Percentiles rank a stretch among this genome's conserved stretches.
Evolutionary conservation across 2,888 invertebrate genomes (phyloP).

Genomic region (Philopedon plagiatum): DNA sequence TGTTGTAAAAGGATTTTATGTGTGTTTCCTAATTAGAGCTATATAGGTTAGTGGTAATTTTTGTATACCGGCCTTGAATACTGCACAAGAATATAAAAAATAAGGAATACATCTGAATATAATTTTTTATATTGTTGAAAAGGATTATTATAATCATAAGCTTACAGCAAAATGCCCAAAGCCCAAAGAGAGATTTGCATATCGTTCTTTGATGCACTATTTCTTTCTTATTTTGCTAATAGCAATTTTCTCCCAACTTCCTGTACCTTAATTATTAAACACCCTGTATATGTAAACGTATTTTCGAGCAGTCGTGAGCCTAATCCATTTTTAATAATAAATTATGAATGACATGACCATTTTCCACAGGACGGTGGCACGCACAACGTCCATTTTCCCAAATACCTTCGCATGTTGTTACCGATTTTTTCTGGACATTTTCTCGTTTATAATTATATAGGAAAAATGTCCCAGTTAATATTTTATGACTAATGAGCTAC

Average conservation of each 20-base stretch:
- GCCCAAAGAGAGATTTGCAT: no score
- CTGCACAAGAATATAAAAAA: no score
- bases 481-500: not conserved
- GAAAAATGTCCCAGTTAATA: conserved; percentile 2
- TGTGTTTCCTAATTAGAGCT: not conserved
- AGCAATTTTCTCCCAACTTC: no score
- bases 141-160: no score
- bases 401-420: conserved; percentile 25
- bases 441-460: not conserved
- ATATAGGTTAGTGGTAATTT: conserved; percentile 20
- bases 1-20: conserved; percentile 4
- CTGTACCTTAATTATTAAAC: no score
- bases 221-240: no score
- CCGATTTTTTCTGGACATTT: conserved; percentile 19
- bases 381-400: conserved; percentile 35
- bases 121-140: no score
- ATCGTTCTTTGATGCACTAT: no score
- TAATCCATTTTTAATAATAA: conserved; percentile 25
- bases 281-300: no score
- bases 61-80: no score
- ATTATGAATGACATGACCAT: conserved; percentile 29
- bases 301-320: not conserved
- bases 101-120: no score
- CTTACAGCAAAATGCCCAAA: no score
- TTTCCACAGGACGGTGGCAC: conserved; percentile 24